Base-by-base conservation (phyloP, 2,113 vertebrate genomes). In the Mesoclemmys tuberculata region DNA sequence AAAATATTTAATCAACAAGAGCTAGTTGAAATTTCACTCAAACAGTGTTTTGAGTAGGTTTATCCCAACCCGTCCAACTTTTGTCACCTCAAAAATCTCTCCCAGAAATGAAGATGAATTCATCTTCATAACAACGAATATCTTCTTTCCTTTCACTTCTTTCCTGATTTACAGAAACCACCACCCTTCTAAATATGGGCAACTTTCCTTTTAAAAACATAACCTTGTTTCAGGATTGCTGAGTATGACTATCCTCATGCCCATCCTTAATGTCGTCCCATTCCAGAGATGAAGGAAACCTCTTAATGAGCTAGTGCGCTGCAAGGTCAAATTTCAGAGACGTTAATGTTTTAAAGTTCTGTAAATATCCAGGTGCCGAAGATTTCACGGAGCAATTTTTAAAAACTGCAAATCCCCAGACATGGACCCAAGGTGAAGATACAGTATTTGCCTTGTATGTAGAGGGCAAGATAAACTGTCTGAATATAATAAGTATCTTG, bases 151-250 rank as follows among this genome's bases (percentile, higher is more conserved):
- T 16, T 86, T 93, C 81, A 93, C 91, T 91, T 52, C 44, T 8
- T 88, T 88, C 58, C 44, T 96, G 9, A 41, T 93, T 68, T 68
- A 68, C 35, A 68, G 31, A 68, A 68, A n/a, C 35, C 52, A 48
- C 3, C 31, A 80, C 31, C n/a, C 80, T 31, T n/a, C 54, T 29
- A 94, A 86, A 85, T 49, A 19, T 9, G 35, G n/a, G 35, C 29
- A 91, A 84, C 84, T 13, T 83, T 84, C 92, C 92, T 61, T 90
- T 93, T 89, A 74, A 87, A 90, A 93, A 90, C 38, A 89, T n/a
- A n/a, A 89, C 75, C 14, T 81, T 87, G 31, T 41, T 94, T 93
- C 41, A 85, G 64, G 5, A 31, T 51, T 96, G 27, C 58, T 91
- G 90, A 82, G 48, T 86, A 91, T 64, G 13, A 35, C 18, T n/a